Conservation (phyloP, 2,113 vertebrate species). For the Cairina moschata region DNA sequence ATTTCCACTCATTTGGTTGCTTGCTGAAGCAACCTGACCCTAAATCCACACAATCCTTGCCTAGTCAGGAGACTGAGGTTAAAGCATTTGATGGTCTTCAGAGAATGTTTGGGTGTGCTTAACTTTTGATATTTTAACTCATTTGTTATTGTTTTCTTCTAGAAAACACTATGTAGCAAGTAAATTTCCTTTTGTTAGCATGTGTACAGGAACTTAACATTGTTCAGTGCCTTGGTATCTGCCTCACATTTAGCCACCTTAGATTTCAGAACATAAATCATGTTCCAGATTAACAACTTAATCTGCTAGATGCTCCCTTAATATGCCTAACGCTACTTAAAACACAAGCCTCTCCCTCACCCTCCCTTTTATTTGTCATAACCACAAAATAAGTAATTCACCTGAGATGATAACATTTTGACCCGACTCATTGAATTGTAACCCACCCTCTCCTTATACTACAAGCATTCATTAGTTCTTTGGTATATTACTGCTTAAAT, state of each 20-base stretch:
- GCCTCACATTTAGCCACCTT: accelerated
- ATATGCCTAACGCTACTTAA: background rate
- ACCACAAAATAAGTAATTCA: background rate
- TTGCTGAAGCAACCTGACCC: background rate
- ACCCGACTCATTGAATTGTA: background rate
- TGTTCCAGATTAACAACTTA: background rate
- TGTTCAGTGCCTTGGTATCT: background rate
- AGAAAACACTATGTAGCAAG: background rate
- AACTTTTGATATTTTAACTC: background rate
- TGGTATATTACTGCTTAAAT: background rate
- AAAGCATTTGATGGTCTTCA: background rate
- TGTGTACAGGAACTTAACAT: background rate
- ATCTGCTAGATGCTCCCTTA: background rate
- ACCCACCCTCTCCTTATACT: background rate
- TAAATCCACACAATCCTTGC: background rate
- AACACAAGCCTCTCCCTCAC: too few species aligned
- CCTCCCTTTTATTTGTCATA: background rate
- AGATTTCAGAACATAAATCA: background rate
- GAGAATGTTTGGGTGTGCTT: background rate
- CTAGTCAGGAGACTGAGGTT: background rate
- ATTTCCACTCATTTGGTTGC: background rate
- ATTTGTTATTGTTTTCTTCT: background rate
- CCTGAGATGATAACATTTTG: background rate
- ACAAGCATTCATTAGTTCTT: background rate
- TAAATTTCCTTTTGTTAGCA: background rate